Percentiles rank a stretch among this genome's conserved stretches.
phyloP scores from a whole-genome alignment of 2,797 vertebrate species.

The Aeoliscus strigatus region DNA sequence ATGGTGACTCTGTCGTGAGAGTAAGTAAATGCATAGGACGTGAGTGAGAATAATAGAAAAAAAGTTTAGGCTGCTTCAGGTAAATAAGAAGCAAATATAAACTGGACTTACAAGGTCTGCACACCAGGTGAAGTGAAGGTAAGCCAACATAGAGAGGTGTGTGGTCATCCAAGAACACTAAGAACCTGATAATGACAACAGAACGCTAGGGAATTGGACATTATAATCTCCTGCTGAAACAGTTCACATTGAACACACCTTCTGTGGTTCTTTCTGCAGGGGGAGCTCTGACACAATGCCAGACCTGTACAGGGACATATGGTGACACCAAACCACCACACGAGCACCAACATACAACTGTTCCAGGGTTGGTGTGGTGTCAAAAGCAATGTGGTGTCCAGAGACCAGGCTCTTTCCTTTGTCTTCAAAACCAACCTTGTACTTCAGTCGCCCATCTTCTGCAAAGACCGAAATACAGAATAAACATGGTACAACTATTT shows the following conservation, averaged over 20 bases:
- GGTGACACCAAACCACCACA: conserved; percentile 83
- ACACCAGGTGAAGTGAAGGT: conserved; percentile 83
- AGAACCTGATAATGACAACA: conserved; percentile 74
- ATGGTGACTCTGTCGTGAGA: not conserved
- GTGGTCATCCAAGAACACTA: conserved; percentile 90
- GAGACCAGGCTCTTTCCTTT: conserved; percentile 87
- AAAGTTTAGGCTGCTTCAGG: too few relatives aligned
- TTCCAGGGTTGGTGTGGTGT: conserved; percentile 73
- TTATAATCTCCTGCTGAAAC: too few relatives aligned
- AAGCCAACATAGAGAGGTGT: conserved; percentile 82
- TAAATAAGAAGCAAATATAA: not conserved
- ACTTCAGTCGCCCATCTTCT: conserved; percentile 68
- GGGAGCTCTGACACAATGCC: conserved; percentile 88
- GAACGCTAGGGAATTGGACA: too few relatives aligned
- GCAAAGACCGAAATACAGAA: conserved; percentile 2
- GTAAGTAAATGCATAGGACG: not conserved
- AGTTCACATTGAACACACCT: conserved; percentile 67
- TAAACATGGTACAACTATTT: too few relatives aligned
- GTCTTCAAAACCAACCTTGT: conserved; percentile 87
- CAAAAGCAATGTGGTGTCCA: conserved; percentile 86
- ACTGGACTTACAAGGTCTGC: conserved; percentile 80
- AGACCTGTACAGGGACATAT: conserved; percentile 78
- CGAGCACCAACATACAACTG: conserved; percentile 83
- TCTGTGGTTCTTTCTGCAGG: conserved; percentile 84
- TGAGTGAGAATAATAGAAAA: not conserved